phyloP scores from a whole-genome alignment of 2,113 vertebrate species.

The Mirounga angustirostris region DNA sequence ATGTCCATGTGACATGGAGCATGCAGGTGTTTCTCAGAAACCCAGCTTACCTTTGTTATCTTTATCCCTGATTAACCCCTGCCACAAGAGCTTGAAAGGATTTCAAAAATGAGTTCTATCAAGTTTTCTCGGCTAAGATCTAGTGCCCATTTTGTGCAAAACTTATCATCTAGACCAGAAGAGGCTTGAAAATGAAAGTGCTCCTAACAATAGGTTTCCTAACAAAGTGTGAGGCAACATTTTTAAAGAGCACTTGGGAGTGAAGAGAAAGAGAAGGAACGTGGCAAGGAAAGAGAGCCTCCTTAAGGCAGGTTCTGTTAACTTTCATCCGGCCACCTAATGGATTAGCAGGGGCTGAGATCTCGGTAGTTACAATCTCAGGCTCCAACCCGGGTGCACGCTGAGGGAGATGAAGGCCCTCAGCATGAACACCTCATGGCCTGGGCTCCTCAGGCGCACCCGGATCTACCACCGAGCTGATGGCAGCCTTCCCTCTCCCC shows the following conservation, averaged over 20 bases:
- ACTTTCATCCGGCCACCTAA: not conserved
- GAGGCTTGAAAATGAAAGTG: not conserved
- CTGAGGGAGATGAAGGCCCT: not conserved
- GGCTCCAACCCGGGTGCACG: not conserved
- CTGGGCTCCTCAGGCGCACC: not conserved
- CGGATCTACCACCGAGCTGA: not conserved
- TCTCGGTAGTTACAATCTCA: not conserved
- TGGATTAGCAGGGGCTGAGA: not conserved
- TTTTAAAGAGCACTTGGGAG: not conserved
- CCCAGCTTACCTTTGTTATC: not conserved
- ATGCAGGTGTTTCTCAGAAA: slow-evolving; percentile 46
- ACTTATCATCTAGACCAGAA: not conserved
- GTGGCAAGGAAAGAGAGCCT: not conserved
- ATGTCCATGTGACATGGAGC: not conserved
- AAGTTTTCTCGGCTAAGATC: slow-evolving; percentile 14
- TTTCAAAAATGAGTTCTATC: not conserved
- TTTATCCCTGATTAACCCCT: slow-evolving; percentile 7
- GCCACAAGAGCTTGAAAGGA: not conserved
- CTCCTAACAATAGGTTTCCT: not conserved
- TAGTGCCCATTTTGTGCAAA: not conserved
- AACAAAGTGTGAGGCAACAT: not conserved
- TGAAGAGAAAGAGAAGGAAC: not conserved
- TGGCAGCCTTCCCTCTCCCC: not conserved
- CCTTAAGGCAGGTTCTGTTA: not conserved
- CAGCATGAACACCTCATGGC: not conserved